phyloP scores from a whole-genome alignment of 2,113 vertebrate genomes.

The Chitala chitala region DNA sequence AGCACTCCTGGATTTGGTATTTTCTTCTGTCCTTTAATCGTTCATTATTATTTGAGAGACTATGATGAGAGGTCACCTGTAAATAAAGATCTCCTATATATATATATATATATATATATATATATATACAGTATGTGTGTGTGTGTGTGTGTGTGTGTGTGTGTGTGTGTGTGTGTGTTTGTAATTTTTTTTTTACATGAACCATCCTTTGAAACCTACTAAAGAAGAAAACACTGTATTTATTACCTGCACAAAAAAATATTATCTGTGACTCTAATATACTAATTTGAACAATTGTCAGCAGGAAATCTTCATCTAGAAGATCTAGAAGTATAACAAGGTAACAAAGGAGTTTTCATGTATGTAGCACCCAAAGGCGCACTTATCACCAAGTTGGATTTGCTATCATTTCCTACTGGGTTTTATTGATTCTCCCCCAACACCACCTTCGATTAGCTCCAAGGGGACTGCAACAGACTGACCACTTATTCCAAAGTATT shows the following conservation, averaged over 20 bases:
- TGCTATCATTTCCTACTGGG: slow-evolving; percentile 31
- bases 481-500: slow-evolving; percentile 26
- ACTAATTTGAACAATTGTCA: not conserved
- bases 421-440: slow-evolving; percentile 33
- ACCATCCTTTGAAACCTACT: too few relatives aligned
- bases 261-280: not conserved
- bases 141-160: too few relatives aligned
- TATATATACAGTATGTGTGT: too few relatives aligned
- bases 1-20: too few relatives aligned
- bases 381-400: slow-evolving; percentile 31
- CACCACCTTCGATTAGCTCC: slow-evolving; percentile 33
- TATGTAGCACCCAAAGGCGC: slow-evolving; percentile 21
- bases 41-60: not conserved
- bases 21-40: not conserved
- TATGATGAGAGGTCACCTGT: not conserved
- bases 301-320: not conserved
- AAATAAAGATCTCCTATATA: too few relatives aligned
- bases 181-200: too few relatives aligned
- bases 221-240: slow-evolving; percentile 1
- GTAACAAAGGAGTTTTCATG: not conserved
- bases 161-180: too few relatives aligned
- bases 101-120: too few relatives aligned
- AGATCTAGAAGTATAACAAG: not conserved
- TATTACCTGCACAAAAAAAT: not conserved
- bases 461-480: slow-evolving; percentile 14